Evolutionary conservation across 2,888 invertebrate genomes (phyloP).

Genomic region (Graphium colonna): DNA sequence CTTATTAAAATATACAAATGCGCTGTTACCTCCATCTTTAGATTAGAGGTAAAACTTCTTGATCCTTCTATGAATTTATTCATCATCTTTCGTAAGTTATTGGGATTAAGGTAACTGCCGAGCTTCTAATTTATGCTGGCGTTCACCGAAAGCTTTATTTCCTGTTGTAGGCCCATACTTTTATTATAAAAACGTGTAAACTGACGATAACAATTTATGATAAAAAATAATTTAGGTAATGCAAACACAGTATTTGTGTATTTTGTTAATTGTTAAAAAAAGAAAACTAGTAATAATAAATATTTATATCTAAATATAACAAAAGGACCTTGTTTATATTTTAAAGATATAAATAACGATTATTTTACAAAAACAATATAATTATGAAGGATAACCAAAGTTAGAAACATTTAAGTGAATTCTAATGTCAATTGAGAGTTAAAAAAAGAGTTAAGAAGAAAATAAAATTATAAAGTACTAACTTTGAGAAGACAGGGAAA

Average conservation of each 20-base stretch:
- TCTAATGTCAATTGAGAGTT: constrained; percentile 32
- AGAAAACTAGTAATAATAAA: too few species aligned
- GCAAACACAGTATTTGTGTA: neutral
- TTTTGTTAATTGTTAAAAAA: too few species aligned
- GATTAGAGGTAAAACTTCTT: neutral
- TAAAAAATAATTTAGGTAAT: too few species aligned
- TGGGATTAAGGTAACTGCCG: neutral
- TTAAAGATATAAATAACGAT: constrained; percentile 15
- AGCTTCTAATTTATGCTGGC: neutral
- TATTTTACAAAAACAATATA: too few species aligned
- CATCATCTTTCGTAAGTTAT: neutral
- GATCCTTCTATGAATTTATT: neutral
- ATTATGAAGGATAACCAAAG: neutral
- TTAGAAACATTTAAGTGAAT: constrained; percentile 35
- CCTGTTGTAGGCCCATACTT: neutral
- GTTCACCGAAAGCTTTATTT: neutral
- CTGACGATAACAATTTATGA: neutral
- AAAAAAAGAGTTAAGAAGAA: constrained; percentile 25
- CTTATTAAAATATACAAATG: neutral
- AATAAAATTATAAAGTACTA: constrained; percentile 9
- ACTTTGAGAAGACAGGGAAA: neutral
- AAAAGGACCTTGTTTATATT: constrained; percentile 28
- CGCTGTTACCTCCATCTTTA: neutral
- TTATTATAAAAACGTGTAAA: constrained; percentile 3
- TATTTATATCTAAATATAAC: too few species aligned